Evolutionary conservation across 2,797 vertebrate species (phyloP), one percentile per base, ranked within the genome.

Genomic region (Chloroceryle amazona): DNA sequence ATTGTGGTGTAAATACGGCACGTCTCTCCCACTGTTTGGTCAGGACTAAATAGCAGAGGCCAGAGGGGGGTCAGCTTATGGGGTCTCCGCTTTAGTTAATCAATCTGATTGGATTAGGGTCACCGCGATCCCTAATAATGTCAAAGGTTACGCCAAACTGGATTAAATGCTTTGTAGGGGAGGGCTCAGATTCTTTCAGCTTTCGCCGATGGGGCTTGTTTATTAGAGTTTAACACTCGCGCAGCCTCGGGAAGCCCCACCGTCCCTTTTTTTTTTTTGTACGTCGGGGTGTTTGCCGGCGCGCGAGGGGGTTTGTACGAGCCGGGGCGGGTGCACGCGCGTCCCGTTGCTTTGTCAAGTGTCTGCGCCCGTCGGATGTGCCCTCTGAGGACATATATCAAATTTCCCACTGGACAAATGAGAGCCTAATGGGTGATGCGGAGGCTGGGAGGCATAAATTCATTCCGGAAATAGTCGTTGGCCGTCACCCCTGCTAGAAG

Each of bases 91-190:
- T 99, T 98, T 97, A 98, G 98, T 98, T 99, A 99, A 99, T 99
- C 99, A 99, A 99, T 99, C 99, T 99, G 99, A 99, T 99, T 99
- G 99, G 99, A 99, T 99, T 99, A 99, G 98, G 99, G 98, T 99
- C 99, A 99, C 98, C 95, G 98, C 96, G 97, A 98, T 98, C 98
- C 98, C 99, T 99, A 99, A 99, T 99, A 99, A 98, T 99, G 99
- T 99, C 98, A 99, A 98, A 99, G 99, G 99, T 99, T 98, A 98
- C 97, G 98, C 98, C 91, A 97, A 98, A 98, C 97, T 98, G 98
- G 99, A 99, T 99, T 99, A 99, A 99, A 98, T 98, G 98, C 98
- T 99, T 99, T 99, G 98, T 99, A 97, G 79, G 94, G 94, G 88
- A 97, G 96, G 98, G 95, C 90, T 86, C 62, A 5, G 97, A 18